Conservation (phyloP, 2,888 invertebrate genomes). For the Malacosoma neustria region DNA sequence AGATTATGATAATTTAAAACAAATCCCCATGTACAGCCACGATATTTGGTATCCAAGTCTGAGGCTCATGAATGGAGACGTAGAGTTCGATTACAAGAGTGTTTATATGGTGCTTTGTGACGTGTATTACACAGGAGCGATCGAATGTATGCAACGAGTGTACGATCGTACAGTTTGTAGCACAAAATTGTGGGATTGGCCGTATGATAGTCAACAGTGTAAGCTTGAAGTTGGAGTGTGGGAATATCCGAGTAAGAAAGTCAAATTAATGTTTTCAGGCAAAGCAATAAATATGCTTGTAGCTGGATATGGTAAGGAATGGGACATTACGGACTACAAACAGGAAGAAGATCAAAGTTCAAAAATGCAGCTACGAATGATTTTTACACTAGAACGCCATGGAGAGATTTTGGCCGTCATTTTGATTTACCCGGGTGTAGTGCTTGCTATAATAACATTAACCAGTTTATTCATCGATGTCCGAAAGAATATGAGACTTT, state of each 20-base stretch:
- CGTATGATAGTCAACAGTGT: background rate
- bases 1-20: background rate
- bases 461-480: background rate
- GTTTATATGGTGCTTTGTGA: background rate
- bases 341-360: background rate
- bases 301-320: background rate
- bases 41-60: background rate
- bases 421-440: background rate
- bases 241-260: background rate
- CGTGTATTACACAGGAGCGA: background rate
- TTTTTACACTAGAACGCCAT: background rate
- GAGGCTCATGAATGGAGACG: background rate
- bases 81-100: background rate
- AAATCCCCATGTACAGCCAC: background rate
- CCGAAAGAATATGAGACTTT: background rate
- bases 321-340: background rate
- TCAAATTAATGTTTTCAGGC: background rate
- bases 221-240: background rate
- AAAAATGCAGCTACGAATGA: background rate
- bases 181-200: background rate
- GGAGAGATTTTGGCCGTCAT: background rate
- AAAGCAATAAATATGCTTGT: background rate
- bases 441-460: background rate
- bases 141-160: background rate
- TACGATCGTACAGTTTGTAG: background rate